phyloP scores from a whole-genome alignment of 2,888 invertebrate genomes.

The Clusia tigrina region DNA sequence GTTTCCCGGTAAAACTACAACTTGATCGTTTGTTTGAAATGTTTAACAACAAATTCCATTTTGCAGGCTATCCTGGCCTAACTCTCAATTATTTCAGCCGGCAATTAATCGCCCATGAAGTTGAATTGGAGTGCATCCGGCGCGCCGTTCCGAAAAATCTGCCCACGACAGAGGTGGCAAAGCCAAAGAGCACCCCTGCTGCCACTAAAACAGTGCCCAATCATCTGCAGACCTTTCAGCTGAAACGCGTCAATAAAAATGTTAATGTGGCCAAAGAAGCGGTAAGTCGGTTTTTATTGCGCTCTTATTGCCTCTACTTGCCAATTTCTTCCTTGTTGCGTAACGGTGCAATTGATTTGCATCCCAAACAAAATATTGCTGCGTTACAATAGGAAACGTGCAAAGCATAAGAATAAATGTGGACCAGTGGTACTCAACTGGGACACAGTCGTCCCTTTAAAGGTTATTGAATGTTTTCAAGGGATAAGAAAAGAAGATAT shows the following conservation, averaged over 20 bases:
- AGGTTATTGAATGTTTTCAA: too few species aligned
- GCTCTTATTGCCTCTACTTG: conserved; percentile 15
- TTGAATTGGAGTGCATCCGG: conserved; percentile 80
- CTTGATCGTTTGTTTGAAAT: conserved; percentile 8
- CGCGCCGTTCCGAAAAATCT: conserved; percentile 64
- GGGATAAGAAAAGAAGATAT: too few species aligned
- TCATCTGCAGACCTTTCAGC: conserved; percentile 75
- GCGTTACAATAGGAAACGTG: conserved; percentile 5
- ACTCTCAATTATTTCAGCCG: conserved; percentile 74
- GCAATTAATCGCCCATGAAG: conserved; percentile 83
- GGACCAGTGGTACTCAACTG: too few species aligned
- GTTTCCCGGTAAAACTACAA: conserved; percentile 54
- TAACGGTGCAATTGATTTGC: conserved; percentile 41
- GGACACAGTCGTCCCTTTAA: too few species aligned
- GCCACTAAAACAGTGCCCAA: conserved; percentile 68
- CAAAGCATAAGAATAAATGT: conserved; percentile 47
- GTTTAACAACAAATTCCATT: conserved; percentile 22
- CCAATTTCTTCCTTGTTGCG: conserved; percentile 11
- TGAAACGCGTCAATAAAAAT: conserved; percentile 66
- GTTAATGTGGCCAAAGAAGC: conserved; percentile 53
- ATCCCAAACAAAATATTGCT: conserved; percentile 32
- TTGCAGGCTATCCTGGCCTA: conserved; percentile 52
- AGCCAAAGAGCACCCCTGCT: conserved; percentile 13
- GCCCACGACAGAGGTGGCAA: not conserved
- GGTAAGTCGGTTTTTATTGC: conserved; percentile 40